Conservation (phyloP, 2,113 vertebrate species). For the Benitochromis conjunctus region DNA sequence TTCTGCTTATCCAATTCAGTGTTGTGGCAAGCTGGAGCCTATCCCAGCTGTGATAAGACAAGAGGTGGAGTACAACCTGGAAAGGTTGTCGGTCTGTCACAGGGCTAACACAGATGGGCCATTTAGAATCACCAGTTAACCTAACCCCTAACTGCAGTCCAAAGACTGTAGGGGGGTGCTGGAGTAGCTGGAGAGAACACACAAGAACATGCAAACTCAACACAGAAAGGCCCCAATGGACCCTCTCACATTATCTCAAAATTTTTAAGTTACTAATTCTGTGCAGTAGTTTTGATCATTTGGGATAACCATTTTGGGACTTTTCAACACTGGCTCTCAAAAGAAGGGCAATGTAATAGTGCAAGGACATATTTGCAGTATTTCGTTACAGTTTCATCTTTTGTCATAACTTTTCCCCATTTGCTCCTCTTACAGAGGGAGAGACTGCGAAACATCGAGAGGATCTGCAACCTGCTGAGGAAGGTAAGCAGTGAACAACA, state of each 20-base stretch:
- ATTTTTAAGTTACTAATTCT: background rate
- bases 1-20: background rate
- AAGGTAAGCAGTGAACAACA: conserved; percentile 77
- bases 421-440: conserved; percentile 80
- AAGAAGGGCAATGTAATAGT: background rate
- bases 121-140: background rate
- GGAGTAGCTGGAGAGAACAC: background rate
- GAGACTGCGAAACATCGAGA: conserved; percentile 92
- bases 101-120: background rate
- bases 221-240: background rate
- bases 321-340: background rate
- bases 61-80: background rate
- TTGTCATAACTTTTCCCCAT: background rate
- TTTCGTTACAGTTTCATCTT: background rate
- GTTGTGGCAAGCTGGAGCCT: background rate
- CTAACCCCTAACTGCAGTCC: background rate
- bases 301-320: background rate
- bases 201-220: background rate
- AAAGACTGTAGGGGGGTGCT: background rate
- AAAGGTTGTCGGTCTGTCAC: background rate
- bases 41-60: background rate
- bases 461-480: conserved; percentile 94
- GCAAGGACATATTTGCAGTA: background rate
- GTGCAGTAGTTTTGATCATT: background rate
- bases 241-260: background rate